A percentile compares a stretch with the other conserved stretches of the same genome.
phyloP scores from a whole-genome alignment of 2,113 vertebrate genomes.

The Turdus rufiventris region DNA sequence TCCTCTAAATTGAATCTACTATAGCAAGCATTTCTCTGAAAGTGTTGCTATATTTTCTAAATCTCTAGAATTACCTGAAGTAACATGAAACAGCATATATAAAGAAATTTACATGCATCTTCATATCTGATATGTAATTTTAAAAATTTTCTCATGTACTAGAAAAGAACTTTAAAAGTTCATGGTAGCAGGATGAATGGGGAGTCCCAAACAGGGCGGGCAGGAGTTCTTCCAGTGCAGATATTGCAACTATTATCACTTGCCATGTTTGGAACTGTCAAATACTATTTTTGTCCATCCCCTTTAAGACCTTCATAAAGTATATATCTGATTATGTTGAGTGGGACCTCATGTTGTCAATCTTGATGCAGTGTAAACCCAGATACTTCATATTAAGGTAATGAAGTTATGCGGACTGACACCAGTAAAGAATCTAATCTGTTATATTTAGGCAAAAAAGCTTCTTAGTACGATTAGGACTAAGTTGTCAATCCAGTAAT shows the following conservation, averaged over 20 bases:
- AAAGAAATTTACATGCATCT: neutral
- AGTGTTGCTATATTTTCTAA: neutral
- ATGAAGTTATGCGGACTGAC: neutral
- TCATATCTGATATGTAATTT: neutral
- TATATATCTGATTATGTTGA: neutral
- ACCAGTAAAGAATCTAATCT: neutral
- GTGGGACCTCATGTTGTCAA: neutral
- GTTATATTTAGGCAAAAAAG: conserved; percentile 40
- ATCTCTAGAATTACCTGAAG: neutral
- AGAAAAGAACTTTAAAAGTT: neutral
- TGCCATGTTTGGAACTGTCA: neutral
- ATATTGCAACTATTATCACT: neutral
- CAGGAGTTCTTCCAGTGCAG: neutral
- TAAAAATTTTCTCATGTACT: neutral
- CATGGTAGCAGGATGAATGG: neutral
- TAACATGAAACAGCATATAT: neutral
- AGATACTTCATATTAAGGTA: neutral
- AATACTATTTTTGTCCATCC: neutral
- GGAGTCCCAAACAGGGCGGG: neutral
- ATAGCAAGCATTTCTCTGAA: neutral
- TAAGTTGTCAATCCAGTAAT: neutral
- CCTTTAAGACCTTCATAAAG: neutral
- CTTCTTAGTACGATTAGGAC: neutral
- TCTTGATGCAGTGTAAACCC: neutral
- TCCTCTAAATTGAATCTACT: neutral